Conservation (phyloP, 2,888 invertebrate genomes). For the Sipha maydis region DNA sequence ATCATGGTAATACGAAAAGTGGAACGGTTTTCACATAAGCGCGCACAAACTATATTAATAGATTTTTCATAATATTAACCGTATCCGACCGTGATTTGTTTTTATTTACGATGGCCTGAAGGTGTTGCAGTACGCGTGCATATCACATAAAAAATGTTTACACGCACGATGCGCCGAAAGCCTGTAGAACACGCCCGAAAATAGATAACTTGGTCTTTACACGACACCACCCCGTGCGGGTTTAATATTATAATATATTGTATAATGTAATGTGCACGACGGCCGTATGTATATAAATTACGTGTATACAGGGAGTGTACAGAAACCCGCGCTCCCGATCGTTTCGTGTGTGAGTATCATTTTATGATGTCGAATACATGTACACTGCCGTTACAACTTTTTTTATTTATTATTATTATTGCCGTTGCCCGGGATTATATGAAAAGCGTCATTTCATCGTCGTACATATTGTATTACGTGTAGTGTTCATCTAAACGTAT, state of each 20-base stretch:
- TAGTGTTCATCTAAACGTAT: not conserved
- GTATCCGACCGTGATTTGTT: not conserved
- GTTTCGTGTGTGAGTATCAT: not conserved
- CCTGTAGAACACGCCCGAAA: not conserved
- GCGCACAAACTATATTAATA: too few relatives aligned
- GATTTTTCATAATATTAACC: too few relatives aligned
- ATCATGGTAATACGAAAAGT: too few relatives aligned
- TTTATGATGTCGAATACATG: not conserved
- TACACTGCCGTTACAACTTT: not conserved
- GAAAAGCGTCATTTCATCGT: not conserved
- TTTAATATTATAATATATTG: not conserved
- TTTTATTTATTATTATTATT: not conserved
- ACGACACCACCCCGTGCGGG: not conserved
- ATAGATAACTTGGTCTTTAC: not conserved
- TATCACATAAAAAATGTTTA: too few relatives aligned
- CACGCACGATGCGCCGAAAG: not conserved
- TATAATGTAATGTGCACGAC: not conserved
- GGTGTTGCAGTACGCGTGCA: too few relatives aligned
- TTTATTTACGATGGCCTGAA: not conserved
- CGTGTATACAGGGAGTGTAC: too few relatives aligned
- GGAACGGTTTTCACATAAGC: too few relatives aligned
- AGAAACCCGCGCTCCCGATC: too few relatives aligned
- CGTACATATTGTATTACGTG: not conserved
- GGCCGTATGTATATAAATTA: too few relatives aligned
- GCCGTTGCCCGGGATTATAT: not conserved